These are phyloP conservation scores for Montipora cactus DNA, from an alignment of 64 coral and sea anemone species.

Conservation along the genomic window DNA sequence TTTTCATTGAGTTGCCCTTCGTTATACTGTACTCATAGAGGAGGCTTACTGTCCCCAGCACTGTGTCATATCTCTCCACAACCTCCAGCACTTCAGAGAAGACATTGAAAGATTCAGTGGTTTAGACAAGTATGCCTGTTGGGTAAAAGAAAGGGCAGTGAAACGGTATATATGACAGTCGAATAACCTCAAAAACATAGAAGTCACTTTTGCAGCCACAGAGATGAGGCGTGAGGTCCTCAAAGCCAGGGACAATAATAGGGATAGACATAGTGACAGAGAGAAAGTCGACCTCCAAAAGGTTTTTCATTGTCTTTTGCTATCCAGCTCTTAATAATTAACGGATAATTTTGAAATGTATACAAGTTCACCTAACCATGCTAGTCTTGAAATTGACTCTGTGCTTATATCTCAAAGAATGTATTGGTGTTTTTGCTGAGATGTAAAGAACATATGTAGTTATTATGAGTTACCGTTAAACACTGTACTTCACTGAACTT, in stretches of 20 bases:
- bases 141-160: slow-evolving; percentile 46
- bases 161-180: slow-evolving; percentile 40
- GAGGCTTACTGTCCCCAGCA: slow-evolving; percentile 13
- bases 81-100: slow-evolving; percentile 60
- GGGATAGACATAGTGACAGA: neutral
- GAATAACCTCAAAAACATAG: slow-evolving; percentile 64
- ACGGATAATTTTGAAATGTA: no score
- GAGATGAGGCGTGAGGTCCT: slow-evolving; percentile 32
- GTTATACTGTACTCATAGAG: slow-evolving; percentile 52
- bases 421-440: no score
- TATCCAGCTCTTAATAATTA: neutral
- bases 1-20: slow-evolving; percentile 43
- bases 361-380: no score
- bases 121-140: slow-evolving; percentile 50
- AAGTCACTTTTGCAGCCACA: slow-evolving; percentile 40
- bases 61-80: slow-evolving; percentile 42
- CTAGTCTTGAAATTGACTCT: no score
- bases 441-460: no score
- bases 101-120: slow-evolving; percentile 41
- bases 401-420: no score
- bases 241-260: neutral
- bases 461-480: no score
- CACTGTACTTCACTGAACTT: no score
- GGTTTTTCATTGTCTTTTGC: no score
- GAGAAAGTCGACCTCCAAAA: slow-evolving; percentile 9